These are phyloP conservation scores for Thymelicus acteon DNA, from an alignment of 2,888 invertebrate genomes.

Conservation along the genomic window DNA sequence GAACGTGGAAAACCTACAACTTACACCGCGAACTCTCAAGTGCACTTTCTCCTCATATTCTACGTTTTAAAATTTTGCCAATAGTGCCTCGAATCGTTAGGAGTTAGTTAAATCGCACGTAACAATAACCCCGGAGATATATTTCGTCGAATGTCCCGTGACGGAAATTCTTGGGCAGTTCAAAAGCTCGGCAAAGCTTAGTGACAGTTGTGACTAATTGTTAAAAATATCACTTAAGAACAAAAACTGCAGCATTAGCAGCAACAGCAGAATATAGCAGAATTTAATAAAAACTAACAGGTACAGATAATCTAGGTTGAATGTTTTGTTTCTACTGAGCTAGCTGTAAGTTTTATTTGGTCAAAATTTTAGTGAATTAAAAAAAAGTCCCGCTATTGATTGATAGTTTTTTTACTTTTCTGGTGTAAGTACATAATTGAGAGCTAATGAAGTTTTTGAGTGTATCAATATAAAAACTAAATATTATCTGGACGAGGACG, in stretches of 20 bases:
- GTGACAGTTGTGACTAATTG: not conserved
- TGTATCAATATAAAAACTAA: no score
- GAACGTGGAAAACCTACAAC: conserved; percentile 44
- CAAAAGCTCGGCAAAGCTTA: not conserved
- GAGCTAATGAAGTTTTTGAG: no score
- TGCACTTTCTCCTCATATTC: conserved; percentile 43
- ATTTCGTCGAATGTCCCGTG: not conserved
- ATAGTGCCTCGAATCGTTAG: not conserved
- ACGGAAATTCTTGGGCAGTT: not conserved
- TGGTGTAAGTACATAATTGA: no score
- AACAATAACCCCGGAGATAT: not conserved
- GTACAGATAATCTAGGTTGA: no score
- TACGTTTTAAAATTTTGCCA: conserved; percentile 25
- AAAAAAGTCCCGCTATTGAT: no score
- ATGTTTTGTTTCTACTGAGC: no score
- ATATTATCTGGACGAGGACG: not conserved
- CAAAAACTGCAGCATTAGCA: no score
- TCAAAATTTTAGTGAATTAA: no score
- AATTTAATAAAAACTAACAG: no score
- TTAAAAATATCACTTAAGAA: not conserved
- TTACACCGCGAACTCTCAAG: conserved; percentile 43
- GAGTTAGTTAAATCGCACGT: not conserved
- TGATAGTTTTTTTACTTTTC: no score
- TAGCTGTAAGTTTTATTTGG: no score
- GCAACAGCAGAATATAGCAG: no score